Base-by-base conservation (phyloP, 2,888 invertebrate species). In the Idaea biselata region DNA sequence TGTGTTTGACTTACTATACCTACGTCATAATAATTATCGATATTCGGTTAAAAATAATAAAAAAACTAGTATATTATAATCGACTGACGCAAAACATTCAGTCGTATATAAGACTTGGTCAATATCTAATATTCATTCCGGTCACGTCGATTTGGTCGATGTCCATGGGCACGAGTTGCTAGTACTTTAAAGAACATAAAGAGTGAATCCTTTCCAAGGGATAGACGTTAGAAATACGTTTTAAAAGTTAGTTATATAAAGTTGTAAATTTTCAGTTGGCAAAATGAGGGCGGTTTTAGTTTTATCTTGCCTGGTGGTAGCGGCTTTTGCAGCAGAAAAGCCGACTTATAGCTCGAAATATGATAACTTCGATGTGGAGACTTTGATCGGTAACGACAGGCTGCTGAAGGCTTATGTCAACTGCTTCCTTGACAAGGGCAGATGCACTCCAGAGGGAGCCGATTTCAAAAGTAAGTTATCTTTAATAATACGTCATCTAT, bases 361-460 rank as follows among this genome's bases (percentile, higher is more conserved):
- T 76, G 96, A 96, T 79, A 95, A 95, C 81, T 93, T 96, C 66
- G 95, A 96, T 76, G 86, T 96, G 65, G 95, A 96, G 58, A 94
- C 94, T 63, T 93, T 96, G 73, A 89, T 96, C 59, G 77, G 80
- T 16, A 96, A 95, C 80, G 95, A 95, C 59, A 93, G 96, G 68
- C 87, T 96, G 33, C 88, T 96, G 7, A 94, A 94, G 71, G 95
- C 95, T 62, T 96, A 96, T 77, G 89, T 96, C 68, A 94, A 95
- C 73, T 97, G 97, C 76, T 90, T 96, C 79, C 86, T 96, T 73
- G 94, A 94, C 6, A 91, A 92, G 70, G 95, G 95, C 61, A 93
- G 93, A 58, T 96, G 96, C 80, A 96, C 95, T 0, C 93, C 95
- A 5, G 96, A 96, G 80, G 96, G 94, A 73, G 86, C 93, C 62